phyloP scores from a whole-genome alignment of 2,888 invertebrate species.

The Leptinotarsa haldemani region DNA sequence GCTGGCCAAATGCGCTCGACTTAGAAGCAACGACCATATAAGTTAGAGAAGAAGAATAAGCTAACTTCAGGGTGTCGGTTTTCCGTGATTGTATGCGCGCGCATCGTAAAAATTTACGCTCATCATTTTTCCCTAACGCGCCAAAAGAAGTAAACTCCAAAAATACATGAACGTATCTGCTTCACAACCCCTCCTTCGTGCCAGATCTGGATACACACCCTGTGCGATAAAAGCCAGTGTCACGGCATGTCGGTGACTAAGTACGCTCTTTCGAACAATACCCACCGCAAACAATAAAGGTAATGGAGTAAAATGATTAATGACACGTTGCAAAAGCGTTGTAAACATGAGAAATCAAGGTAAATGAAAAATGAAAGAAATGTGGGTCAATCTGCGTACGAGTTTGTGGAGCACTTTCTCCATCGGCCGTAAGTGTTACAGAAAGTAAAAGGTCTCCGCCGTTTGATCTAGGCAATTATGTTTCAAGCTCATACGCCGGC shows the following conservation, averaged over 20 bases:
- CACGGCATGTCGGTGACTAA: background rate
- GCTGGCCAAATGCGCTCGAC: too few species aligned
- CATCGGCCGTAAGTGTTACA: slow-evolving; percentile 29
- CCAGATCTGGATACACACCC: background rate
- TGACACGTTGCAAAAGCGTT: slow-evolving; percentile 30
- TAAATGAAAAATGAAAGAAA: slow-evolving; percentile 33
- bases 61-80: too few species aligned
- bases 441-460: slow-evolving; percentile 34
- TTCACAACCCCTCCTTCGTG: too few species aligned
- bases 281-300: slow-evolving; percentile 22
- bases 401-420: slow-evolving; percentile 28
- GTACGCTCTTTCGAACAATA: slow-evolving; percentile 7
- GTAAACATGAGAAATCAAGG: slow-evolving; percentile 32
- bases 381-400: slow-evolving; percentile 28
- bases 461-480: slow-evolving; percentile 29
- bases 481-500: slow-evolving; percentile 20
- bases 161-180: too few species aligned
- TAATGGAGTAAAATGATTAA: slow-evolving; percentile 24
- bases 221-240: background rate
- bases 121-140: too few species aligned
- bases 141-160: too few species aligned
- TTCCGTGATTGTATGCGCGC: too few species aligned
- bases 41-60: too few species aligned
- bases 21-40: too few species aligned
- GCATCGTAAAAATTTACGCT: too few species aligned